Conservation (phyloP, 2,113 vertebrate species). For the Aphelocoma coerulescens region DNA sequence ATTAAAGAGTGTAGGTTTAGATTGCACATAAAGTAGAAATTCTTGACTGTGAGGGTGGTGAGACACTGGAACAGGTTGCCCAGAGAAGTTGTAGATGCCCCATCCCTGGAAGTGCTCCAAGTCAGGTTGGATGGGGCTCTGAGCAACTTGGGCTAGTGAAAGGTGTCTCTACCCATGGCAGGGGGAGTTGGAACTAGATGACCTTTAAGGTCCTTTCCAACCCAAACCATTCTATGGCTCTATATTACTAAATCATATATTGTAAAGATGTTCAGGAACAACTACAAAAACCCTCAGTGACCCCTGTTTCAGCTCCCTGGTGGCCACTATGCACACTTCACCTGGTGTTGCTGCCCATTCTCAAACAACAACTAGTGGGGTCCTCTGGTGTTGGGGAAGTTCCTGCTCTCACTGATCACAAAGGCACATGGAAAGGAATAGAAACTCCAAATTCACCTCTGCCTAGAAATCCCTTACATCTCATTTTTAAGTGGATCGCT, state of each 20-base stretch:
- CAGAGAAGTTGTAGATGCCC: background rate
- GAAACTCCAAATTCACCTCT: background rate
- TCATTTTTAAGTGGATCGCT: background rate
- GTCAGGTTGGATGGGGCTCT: background rate
- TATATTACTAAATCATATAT: background rate
- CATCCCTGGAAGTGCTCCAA: background rate
- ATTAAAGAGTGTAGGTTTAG: background rate
- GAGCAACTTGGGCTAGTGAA: background rate
- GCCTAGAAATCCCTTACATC: background rate
- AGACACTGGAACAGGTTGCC: background rate
- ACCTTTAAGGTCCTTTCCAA: background rate
- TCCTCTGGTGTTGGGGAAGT: background rate
- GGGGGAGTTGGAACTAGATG: background rate
- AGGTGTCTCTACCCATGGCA: background rate
- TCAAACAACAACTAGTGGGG: rapidly evolving
- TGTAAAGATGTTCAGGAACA: background rate
- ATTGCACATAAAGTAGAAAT: background rate
- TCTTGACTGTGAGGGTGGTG: no score
- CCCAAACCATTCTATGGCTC: background rate
- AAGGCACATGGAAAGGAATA: background rate
- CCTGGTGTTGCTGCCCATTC: background rate
- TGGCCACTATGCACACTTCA: background rate
- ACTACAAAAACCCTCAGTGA: background rate
- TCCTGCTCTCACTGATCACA: background rate
- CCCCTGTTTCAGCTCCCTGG: background rate